Conservation (phyloP, 2,888 invertebrate genomes). For the Eupithecia centaureata region DNA sequence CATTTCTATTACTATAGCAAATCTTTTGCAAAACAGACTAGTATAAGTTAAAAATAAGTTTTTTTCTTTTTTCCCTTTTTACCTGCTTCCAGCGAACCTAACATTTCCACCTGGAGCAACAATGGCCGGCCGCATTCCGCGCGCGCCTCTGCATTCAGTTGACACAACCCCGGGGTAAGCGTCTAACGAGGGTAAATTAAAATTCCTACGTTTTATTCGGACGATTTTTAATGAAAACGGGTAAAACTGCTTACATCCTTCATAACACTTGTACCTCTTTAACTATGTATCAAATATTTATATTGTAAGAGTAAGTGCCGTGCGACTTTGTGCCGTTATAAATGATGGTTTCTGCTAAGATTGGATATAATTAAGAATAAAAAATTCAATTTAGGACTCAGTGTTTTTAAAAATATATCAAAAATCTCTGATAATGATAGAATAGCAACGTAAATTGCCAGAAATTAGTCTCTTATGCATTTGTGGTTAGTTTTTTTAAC, state of each 20-base stretch:
- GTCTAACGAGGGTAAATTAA: slow-evolving; percentile 76
- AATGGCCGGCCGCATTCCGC: slow-evolving; percentile 18
- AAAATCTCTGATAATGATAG: no score
- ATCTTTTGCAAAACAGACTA: neutral
- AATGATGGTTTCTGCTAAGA: no score
- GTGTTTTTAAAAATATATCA: no score
- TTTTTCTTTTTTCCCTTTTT: neutral
- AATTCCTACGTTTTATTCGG: slow-evolving; percentile 69
- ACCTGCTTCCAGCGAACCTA: neutral
- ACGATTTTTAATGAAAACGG: slow-evolving; percentile 38
- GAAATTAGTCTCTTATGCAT: no score
- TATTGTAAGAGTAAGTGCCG: no score
- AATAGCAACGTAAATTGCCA: no score
- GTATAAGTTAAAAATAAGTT: neutral
- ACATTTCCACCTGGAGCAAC: neutral
- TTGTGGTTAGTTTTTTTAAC: no score
- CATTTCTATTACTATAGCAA: neutral
- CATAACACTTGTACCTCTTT: no score
- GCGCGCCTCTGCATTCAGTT: slow-evolving; percentile 18
- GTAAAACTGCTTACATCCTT: slow-evolving; percentile 39
- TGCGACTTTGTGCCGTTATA: no score
- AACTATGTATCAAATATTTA: no score
- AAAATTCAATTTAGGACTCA: no score
- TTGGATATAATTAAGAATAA: no score
- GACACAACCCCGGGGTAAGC: slow-evolving; percentile 41